These are phyloP conservation scores for Trichonephila clavata DNA, from an alignment of 1,140 invertebrate genomes.

Conservation along the genomic window DNA sequence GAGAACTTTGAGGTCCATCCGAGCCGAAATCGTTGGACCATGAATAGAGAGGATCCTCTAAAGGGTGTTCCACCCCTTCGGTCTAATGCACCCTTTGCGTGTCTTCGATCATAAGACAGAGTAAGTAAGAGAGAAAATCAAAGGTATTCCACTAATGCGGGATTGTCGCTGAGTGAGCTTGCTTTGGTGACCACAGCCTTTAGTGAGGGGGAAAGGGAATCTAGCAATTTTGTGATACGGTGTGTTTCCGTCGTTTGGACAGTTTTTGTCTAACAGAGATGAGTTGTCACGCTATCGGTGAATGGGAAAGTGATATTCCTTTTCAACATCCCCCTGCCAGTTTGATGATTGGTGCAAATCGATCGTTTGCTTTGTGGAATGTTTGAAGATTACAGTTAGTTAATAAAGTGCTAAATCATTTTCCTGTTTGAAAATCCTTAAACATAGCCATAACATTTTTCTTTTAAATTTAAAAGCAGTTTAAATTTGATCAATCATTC, in stretches of 20 bases:
- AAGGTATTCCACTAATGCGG: slow-evolving; percentile 42
- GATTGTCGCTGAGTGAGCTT: background rate
- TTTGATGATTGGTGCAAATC: background rate
- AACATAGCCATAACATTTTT: no score
- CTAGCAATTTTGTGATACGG: slow-evolving; percentile 57
- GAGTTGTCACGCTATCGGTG: slow-evolving; percentile 39
- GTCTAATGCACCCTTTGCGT: slow-evolving; percentile 63
- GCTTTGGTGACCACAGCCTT: slow-evolving; percentile 6
- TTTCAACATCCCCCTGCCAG: background rate
- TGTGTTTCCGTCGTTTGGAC: slow-evolving; percentile 58
- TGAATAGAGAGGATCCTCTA: slow-evolving; percentile 58
- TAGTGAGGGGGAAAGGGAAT: background rate
- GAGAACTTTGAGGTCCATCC: background rate
- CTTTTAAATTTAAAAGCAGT: no score
- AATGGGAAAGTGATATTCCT: slow-evolving; percentile 50
- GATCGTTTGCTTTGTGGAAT: background rate
- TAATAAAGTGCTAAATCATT: no score
- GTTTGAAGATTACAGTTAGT: no score
- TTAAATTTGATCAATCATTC: no score
- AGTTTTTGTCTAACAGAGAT: slow-evolving; percentile 11
- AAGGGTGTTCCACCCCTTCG: slow-evolving; percentile 60
- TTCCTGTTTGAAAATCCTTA: no score
- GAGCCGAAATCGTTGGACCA: background rate
- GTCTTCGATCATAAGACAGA: background rate
- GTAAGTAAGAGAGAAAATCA: background rate